Evolutionary conservation across 1,140 invertebrate species (phyloP), one percentile per base, ranked within the genome.

Genomic region (Tetragnatha versicolor): DNA sequence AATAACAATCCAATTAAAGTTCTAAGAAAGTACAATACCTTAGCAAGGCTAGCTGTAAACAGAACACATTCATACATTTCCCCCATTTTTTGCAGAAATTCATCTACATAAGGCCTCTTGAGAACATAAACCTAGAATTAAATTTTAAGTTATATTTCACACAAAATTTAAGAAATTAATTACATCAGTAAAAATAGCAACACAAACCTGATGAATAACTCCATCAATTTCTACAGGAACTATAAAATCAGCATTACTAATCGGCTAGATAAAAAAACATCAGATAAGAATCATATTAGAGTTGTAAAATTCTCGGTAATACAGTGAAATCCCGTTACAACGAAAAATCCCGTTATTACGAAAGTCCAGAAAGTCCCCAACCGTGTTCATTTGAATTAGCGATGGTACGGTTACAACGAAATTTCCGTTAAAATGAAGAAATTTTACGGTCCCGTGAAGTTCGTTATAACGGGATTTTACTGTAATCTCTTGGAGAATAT

Each of bases 221-320:
- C 97, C 97, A 88, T 99, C 98, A 84, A 99, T 99, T 88, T 99
- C 98, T 47, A 99, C 98, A 81, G 97, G 97, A 84, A 99, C 97
- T 85, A 99, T 94, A 89, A 99, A 99, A 89, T 99, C 98, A 79
- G 98, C 97, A 90, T 99, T 99, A 88, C 94, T 96, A 85, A 99
- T 98, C 66, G 97, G 97, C 94, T 99, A 86, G 80, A 91, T 88
- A 81, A 72, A 53, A 45, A 17, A 65, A 27, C 6, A 65, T 25
- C 10, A 27, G n/a, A n/a, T n/a, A n/a, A n/a, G n/a, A n/a, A n/a
- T n/a, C n/a, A n/a, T n/a, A n/a, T n/a, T n/a, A n/a, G n/a, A n/a
- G n/a, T n/a, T n/a, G n/a, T n/a, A n/a, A n/a, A n/a, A 42, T 42
- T 42, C 17, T 42, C 7, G 39, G 39, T 42, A 42, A 42, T 42